Evolutionary conservation across 2,888 invertebrate species (phyloP).

Genomic region (Protonemura montana): DNA sequence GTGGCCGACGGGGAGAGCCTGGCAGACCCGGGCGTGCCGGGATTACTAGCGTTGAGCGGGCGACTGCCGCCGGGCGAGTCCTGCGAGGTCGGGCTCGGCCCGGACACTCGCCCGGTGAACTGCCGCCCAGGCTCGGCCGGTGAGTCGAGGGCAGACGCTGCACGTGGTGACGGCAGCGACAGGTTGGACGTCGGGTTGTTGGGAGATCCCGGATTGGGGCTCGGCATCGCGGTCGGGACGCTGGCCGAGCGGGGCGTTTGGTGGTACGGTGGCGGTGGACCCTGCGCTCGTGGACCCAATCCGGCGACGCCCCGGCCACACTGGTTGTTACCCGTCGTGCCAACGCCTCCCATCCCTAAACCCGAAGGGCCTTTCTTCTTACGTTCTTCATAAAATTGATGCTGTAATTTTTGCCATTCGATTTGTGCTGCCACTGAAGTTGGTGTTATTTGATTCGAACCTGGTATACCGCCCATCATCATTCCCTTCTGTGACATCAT

Average conservation of each 20-base stretch:
- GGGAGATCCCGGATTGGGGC: constrained; percentile 76
- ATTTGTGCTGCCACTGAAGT: constrained; percentile 69
- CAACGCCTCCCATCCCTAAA: constrained; percentile 61
- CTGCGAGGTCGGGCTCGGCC: constrained; percentile 65
- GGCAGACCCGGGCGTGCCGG: constrained; percentile 73
- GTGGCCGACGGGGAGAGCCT: constrained; percentile 67
- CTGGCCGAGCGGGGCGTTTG: constrained; percentile 77
- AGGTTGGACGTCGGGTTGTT: constrained; percentile 75
- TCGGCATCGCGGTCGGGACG: constrained; percentile 76
- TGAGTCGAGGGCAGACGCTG: constrained; percentile 73
- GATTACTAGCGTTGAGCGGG: constrained; percentile 71
- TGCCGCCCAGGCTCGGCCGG: constrained; percentile 70
- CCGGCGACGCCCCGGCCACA: constrained; percentile 54
- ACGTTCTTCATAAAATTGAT: constrained; percentile 82
- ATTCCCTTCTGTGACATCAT: constrained; percentile 44
- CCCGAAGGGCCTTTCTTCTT: constrained; percentile 60
- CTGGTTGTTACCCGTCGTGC: constrained; percentile 62
- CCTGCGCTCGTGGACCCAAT: constrained; percentile 63
- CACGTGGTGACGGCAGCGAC: constrained; percentile 77
- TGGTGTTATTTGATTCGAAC: constrained; percentile 48
- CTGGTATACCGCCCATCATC: constrained; percentile 51
- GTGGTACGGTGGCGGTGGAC: constrained; percentile 81
- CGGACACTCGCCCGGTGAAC: constrained; percentile 56
- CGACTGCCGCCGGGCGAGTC: constrained; percentile 58
- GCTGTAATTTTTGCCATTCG: constrained; percentile 92